phyloP scores from a whole-genome alignment of 2,113 vertebrate genomes.

The Tylochromis polylepis region DNA sequence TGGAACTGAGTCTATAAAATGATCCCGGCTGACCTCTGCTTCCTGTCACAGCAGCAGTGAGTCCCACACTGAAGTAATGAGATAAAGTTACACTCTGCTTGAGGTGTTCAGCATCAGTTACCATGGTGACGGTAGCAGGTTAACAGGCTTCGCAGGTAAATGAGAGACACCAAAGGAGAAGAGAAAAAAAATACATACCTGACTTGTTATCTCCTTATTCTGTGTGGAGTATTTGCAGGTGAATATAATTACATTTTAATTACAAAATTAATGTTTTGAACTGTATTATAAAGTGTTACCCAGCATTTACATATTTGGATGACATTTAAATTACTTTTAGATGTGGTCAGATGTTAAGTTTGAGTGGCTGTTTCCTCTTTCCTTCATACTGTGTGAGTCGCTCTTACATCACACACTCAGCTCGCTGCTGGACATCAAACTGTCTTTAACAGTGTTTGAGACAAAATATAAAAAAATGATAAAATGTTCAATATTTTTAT shows the following conservation, averaged over 20 bases:
- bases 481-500: not conserved
- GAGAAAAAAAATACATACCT: not conserved
- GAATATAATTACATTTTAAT: rapidly evolving
- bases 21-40: too few species aligned
- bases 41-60: not conserved
- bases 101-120: not conserved
- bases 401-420: not conserved
- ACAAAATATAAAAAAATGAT: not conserved
- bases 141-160: not conserved
- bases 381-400: not conserved
- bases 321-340: not conserved
- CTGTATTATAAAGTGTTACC: not conserved
- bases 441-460: not conserved
- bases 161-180: not conserved
- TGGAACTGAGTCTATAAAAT: too few species aligned
- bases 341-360: not conserved
- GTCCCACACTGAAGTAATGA: not conserved
- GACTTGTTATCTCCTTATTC: not conserved
- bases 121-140: not conserved
- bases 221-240: not conserved
- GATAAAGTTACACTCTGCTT: not conserved
- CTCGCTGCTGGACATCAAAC: not conserved
- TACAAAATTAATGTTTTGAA: not conserved
- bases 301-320: not conserved
- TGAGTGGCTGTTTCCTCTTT: not conserved